These are phyloP conservation scores for Coleophora deauratella DNA, from an alignment of 2,888 invertebrate genomes.

Conservation along the genomic window DNA sequence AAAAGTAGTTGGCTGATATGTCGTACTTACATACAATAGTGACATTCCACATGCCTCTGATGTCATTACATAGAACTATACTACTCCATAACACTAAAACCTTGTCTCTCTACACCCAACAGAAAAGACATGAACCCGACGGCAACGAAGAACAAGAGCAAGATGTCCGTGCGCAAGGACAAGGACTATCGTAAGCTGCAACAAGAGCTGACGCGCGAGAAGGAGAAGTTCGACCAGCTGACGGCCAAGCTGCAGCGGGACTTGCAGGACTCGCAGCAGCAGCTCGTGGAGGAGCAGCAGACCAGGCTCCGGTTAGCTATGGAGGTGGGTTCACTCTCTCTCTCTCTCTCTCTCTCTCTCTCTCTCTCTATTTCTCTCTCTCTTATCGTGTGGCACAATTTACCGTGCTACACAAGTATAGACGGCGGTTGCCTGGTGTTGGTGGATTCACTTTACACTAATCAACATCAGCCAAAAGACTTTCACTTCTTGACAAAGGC, in stretches of 20 bases:
- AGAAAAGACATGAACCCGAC: constrained; percentile 78
- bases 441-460: no score
- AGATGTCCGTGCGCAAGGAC: constrained; percentile 90
- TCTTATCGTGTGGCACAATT: no score
- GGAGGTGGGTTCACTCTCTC: constrained; percentile 83
- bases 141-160: constrained; percentile 85
- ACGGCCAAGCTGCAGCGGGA: constrained; percentile 88
- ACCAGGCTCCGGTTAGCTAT: constrained; percentile 86
- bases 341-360: no score
- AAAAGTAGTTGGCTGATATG: no score
- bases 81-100: no score
- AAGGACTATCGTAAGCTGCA: constrained; percentile 96
- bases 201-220: constrained; percentile 94
- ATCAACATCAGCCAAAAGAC: background rate
- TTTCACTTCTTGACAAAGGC: background rate
- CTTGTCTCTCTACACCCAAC: constrained; percentile 8
- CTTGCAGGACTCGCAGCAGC: constrained; percentile 88
- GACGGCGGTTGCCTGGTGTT: no score
- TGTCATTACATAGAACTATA: no score
- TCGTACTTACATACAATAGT: no score
- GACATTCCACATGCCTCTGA: no score
- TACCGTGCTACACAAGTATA: no score
- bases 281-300: constrained; percentile 82
- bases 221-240: constrained; percentile 94
- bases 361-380: no score